Base-by-base conservation (phyloP, 2,113 vertebrate genomes). In the Sylvietta virens region DNA sequence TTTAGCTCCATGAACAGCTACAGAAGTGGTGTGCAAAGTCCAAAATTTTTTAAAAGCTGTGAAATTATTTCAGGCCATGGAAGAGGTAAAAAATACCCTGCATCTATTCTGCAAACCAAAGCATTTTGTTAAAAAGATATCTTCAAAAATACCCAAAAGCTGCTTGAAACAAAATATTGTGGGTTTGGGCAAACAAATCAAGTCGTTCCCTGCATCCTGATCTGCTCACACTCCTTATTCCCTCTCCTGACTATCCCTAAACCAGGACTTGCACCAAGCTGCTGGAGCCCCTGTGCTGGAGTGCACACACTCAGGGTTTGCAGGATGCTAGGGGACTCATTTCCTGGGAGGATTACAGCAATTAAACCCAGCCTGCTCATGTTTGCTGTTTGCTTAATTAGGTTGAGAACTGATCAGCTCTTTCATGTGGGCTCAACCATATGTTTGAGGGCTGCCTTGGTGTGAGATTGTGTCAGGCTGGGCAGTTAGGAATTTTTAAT, bases 371-470 rank as follows among this genome's bases (percentile, higher is more conserved):
- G 50, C 13, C 31, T 3, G 72, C 69, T 88, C 77, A 72, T 72
- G 51, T 61, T 95, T 81, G 70, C 83, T 62, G 12, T 85, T 91
- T 67, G 76, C 88, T 91, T 92, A 90, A 92, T 93, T 94, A 83
- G 66, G 47, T 26, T 44, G 60, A 90, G 66, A 56, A 88, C 21
- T 6, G 37, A 90, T 64, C 53, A 89, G 33, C 27, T 70, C 50
- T 92, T 94, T 71, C 42, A 65, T 47, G 45, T 71, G 67, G 57
- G 65, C 47, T 84, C 1, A 0, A 53, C 60, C 58, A 17, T 71
- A 50, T 40, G 61, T 79, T 51, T 13, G 1, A 84, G 61, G 53
- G 37, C 50, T 37, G 50, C 57, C 78, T 56, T n/a, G 71, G 45
- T 26, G 7, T 4, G 6, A 39, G 6, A 39, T n/a, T 14, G 15